A percentile compares a stretch with the other conserved stretches of the same genome.
phyloP scores from a whole-genome alignment of 2,797 vertebrate species.

The Thripadectes ignobilis region DNA sequence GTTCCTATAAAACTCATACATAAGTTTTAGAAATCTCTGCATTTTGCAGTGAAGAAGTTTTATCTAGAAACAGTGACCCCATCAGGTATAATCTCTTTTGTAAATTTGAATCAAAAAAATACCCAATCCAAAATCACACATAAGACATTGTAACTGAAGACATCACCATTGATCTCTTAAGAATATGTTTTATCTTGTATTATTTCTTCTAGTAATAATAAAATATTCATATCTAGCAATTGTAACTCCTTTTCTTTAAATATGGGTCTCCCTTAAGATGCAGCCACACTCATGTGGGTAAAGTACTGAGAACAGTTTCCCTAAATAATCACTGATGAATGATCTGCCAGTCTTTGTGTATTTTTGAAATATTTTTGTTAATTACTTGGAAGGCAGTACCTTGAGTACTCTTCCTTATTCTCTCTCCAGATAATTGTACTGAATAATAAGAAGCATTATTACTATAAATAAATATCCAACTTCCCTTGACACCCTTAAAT shows the following conservation, averaged over 20 bases:
- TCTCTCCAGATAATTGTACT: conserved; percentile 12
- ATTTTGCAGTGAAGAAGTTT: neutral
- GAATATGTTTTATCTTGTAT: neutral
- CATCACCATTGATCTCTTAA: neutral
- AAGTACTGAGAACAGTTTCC: neutral
- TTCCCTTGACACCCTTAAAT: conserved; percentile 16
- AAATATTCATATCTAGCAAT: neutral
- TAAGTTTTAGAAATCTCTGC: neutral
- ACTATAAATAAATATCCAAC: conserved; percentile 52
- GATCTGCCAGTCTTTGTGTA: neutral
- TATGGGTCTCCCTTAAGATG: neutral
- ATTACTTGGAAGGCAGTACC: conserved; percentile 46
- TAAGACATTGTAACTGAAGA: neutral
- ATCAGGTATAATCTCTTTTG: neutral
- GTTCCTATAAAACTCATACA: neutral
- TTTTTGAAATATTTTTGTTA: conserved; percentile 34
- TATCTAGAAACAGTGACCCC: neutral
- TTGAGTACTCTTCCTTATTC: conserved; percentile 13
- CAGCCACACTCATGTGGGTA: neutral
- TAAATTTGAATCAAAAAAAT: neutral
- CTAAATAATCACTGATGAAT: conserved; percentile 8
- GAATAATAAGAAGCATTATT: conserved; percentile 9
- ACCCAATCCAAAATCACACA: neutral
- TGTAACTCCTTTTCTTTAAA: conserved; percentile 14
- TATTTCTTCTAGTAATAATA: neutral